Conservation (phyloP, 2,113 vertebrate genomes). For the Phasianus colchicus region DNA sequence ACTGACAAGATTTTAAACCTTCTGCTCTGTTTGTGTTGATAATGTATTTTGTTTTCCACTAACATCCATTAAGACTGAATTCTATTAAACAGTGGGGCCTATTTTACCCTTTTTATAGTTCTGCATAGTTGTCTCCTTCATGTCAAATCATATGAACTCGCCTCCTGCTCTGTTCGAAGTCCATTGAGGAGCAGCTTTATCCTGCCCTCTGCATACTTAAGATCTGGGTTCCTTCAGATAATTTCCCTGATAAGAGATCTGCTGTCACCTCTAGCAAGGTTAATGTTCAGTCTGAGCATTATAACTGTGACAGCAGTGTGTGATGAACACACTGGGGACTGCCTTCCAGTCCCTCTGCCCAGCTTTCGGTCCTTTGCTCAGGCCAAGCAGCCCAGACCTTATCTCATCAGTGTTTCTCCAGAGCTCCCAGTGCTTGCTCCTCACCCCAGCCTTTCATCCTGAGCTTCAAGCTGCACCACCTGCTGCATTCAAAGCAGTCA, state of each 20-base stretch:
- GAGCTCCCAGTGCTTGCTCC: not conserved
- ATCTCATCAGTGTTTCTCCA: not conserved
- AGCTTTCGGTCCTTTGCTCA: not conserved
- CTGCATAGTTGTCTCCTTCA: not conserved
- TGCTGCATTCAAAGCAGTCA: rapidly evolving
- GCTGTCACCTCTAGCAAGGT: not conserved
- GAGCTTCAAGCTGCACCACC: not conserved
- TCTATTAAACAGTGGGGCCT: constrained; percentile 70
- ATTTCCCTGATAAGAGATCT: not conserved
- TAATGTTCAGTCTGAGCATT: not conserved
- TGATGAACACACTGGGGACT: rapidly evolving
- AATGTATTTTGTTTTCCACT: constrained; percentile 70
- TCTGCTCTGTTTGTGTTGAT: constrained; percentile 69
- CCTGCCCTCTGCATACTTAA: not conserved
- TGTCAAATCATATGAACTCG: not conserved
- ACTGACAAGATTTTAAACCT: constrained; percentile 71
- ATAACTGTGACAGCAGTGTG: rapidly evolving
- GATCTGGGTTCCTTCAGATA: not conserved
- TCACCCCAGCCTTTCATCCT: not conserved
- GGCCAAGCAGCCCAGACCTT: not conserved
- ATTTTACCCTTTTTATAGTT: constrained; percentile 73
- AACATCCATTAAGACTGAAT: constrained; percentile 64
- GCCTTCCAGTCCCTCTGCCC: not conserved
- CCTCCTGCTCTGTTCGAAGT: not conserved
- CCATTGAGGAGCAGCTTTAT: not conserved